Conservation (phyloP, 2,888 invertebrate species). For the Tipula lateralis region DNA sequence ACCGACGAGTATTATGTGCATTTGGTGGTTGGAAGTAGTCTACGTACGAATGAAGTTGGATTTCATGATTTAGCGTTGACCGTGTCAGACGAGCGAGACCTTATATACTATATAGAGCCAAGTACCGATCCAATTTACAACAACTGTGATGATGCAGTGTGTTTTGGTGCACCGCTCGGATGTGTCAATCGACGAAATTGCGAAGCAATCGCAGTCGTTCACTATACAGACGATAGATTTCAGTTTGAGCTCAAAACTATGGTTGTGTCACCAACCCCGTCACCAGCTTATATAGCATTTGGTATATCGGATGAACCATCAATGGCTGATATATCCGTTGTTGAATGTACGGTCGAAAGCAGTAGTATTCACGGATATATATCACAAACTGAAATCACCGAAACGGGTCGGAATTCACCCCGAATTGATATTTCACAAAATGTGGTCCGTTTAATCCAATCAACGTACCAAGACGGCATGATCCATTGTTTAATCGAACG, state of each 20-base stretch:
- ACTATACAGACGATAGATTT: conserved; percentile 56
- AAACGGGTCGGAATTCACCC: not conserved
- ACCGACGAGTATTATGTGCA: not conserved
- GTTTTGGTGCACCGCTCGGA: conserved; percentile 71
- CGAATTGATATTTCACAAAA: conserved; percentile 50
- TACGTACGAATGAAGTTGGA: not conserved
- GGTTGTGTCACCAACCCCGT: conserved; percentile 32
- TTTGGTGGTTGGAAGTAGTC: not conserved
- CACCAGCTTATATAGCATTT: conserved; percentile 53
- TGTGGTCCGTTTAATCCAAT: conserved; percentile 59
- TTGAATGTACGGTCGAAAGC: not conserved
- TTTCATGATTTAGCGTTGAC: not conserved
- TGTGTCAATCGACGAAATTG: conserved; percentile 67
- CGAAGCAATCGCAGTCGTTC: conserved; percentile 61
- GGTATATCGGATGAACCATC: not conserved
- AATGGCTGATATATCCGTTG: not conserved
- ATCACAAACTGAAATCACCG: not conserved
- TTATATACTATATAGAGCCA: not conserved
- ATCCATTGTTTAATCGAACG: conserved; percentile 73
- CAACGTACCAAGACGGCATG: conserved; percentile 60
- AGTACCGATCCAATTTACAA: conserved; percentile 62
- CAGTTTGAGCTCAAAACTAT: conserved; percentile 60
- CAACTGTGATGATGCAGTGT: conserved; percentile 61
- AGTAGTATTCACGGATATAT: not conserved
- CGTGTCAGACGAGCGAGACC: not conserved